Conservation (phyloP, 1,140 invertebrate genomes). For the Drosophila bocqueti region DNA sequence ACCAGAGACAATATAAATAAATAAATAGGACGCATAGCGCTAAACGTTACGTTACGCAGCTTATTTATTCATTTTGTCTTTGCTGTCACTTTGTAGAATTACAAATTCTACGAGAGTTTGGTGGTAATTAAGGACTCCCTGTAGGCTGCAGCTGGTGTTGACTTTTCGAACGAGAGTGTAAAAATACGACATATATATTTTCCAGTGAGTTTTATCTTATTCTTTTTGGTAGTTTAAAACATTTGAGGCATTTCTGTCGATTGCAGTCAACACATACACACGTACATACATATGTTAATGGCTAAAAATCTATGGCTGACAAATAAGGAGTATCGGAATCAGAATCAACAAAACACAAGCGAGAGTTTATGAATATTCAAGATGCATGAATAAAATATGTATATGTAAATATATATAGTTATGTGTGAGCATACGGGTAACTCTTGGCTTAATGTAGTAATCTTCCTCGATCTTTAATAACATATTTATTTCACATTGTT, state of each 20-base stretch:
- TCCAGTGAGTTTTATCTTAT: constrained; percentile 23
- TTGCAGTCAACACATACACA: constrained; percentile 35
- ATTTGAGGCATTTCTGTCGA: constrained; percentile 74
- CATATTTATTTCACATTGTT: background rate
- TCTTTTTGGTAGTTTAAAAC: constrained; percentile 79
- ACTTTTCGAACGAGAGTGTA: constrained; percentile 41
- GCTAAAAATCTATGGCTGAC: constrained; percentile 69
- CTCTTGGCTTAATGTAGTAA: background rate
- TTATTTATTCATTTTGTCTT: background rate
- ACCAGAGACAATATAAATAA: background rate
- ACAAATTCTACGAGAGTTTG: constrained; percentile 16
- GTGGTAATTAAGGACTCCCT: constrained; percentile 8
- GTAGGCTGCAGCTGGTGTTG: background rate
- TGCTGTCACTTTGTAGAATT: constrained; percentile 8
- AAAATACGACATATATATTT: constrained; percentile 68
- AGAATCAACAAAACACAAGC: constrained; percentile 60
- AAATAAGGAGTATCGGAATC: constrained; percentile 35
- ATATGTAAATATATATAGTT: constrained; percentile 33
- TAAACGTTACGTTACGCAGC: background rate
- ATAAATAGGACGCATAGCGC: background rate
- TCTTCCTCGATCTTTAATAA: background rate
- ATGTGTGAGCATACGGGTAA: constrained; percentile 30
- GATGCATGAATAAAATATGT: constrained; percentile 36
- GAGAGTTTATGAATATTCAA: constrained; percentile 56
- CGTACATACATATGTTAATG: constrained; percentile 43